These are phyloP conservation scores for Sminthurinus aureus DNA, from an alignment of 2,888 invertebrate species.

Conservation along the genomic window DNA sequence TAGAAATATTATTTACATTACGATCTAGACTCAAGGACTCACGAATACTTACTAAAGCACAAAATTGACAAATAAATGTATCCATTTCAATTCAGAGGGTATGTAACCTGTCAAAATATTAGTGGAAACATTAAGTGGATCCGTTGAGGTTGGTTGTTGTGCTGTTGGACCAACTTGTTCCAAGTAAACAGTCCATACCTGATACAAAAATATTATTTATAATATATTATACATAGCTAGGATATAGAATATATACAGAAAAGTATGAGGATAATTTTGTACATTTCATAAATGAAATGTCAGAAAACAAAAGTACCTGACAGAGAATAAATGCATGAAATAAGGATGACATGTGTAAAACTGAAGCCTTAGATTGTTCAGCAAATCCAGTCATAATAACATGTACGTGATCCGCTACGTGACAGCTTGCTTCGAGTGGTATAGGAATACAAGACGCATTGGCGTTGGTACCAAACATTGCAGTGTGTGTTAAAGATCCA, in stretches of 20 bases:
- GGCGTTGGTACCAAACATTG: constrained; percentile 70
- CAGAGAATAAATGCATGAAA: constrained; percentile 98
- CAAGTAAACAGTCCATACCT: constrained; percentile 97
- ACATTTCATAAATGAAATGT: neutral
- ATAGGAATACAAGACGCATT: constrained; percentile 78
- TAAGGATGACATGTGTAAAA: constrained; percentile 93
- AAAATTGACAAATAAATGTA: no score
- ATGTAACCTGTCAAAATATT: constrained; percentile 76
- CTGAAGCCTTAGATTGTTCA: constrained; percentile 90
- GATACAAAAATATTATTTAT: constrained; percentile 26
- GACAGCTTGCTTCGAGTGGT: constrained; percentile 94
- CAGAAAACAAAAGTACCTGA: constrained; percentile 69
- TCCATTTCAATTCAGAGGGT: no score
- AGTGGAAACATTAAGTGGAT: constrained; percentile 76
- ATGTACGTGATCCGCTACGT: constrained; percentile 97
- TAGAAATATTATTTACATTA: no score
- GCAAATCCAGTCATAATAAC: constrained; percentile 93
- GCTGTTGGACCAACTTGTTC: constrained; percentile 71
- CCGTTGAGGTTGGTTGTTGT: constrained; percentile 68
- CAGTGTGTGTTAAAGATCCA: constrained; percentile 90
- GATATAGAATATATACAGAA: no score
- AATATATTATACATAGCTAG: neutral
- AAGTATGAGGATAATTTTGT: neutral
- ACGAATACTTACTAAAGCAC: no score
- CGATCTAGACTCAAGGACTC: no score